Evolutionary conservation across 2,888 invertebrate species (phyloP).

Genomic region (Psococerastis gibbosa): DNA sequence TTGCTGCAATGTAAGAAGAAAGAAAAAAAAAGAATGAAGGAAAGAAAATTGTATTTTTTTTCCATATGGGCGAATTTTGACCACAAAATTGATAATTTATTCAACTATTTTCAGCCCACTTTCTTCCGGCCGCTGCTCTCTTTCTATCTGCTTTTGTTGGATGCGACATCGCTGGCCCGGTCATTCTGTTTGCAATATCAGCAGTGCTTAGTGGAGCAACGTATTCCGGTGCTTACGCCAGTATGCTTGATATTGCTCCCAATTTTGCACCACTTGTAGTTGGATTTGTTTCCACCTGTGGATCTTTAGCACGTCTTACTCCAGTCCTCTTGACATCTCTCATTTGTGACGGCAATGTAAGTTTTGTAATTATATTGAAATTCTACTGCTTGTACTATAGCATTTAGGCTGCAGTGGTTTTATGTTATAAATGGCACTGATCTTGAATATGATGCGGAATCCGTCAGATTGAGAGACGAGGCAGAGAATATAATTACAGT

Average conservation of each 20-base stretch:
- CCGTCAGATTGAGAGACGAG: no score
- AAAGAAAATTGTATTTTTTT: no score
- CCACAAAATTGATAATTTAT: no score
- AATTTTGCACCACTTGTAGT: background rate
- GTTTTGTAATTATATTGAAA: no score
- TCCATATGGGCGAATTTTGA: no score
- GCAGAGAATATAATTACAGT: no score
- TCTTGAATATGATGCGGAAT: no score
- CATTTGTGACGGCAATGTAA: background rate
- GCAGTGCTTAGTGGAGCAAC: background rate
- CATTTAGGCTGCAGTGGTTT: no score
- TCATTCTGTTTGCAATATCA: background rate
- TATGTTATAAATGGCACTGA: no score
- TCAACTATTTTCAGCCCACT: constrained; percentile 5
- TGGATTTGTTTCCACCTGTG: constrained; percentile 1
- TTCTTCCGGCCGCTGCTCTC: background rate
- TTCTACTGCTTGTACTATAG: no score
- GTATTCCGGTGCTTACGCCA: constrained; percentile 3
- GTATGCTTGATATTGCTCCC: constrained; percentile 1
- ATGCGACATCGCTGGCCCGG: background rate
- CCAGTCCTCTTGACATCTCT: background rate
- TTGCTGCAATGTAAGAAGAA: no score
- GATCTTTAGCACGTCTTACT: background rate
- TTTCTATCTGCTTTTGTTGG: constrained; percentile 2
- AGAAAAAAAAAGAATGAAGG: no score